Evolutionary conservation across 2,797 vertebrate species (phyloP).

Genomic region (Pampus argenteus): DNA sequence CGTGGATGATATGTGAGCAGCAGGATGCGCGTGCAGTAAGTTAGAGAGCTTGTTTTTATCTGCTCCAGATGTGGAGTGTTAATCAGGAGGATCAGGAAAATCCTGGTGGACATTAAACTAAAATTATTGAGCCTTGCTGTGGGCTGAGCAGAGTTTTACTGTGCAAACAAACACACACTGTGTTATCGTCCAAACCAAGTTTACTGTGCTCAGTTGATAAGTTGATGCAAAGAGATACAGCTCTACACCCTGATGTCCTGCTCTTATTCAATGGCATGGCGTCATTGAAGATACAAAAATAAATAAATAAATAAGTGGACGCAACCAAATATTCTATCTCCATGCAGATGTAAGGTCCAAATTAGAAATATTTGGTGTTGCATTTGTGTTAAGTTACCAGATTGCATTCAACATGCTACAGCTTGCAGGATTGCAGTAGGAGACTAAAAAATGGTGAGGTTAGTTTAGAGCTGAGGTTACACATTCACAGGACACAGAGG

Average conservation of each 20-base stretch:
- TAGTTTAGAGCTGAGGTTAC: slow-evolving; percentile 4
- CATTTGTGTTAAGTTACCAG: too few relatives aligned
- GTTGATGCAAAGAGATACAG: too few relatives aligned
- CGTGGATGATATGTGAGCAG: not conserved
- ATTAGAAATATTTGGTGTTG: too few relatives aligned
- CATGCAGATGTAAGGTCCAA: too few relatives aligned
- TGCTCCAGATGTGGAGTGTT: not conserved
- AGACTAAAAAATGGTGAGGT: not conserved
- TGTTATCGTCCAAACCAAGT: not conserved
- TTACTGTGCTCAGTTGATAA: not conserved
- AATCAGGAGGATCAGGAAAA: slow-evolving; percentile 1
- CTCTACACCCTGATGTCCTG: too few relatives aligned
- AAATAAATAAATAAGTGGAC: too few relatives aligned
- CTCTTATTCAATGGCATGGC: too few relatives aligned
- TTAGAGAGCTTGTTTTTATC: not conserved
- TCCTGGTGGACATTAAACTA: not conserved
- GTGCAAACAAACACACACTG: not conserved
- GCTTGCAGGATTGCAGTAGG: not conserved
- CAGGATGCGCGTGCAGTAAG: not conserved
- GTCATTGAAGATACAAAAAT: too few relatives aligned
- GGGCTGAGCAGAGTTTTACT: not conserved
- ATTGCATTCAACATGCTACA: not conserved
- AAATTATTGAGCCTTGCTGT: not conserved
- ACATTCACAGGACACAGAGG: not conserved
- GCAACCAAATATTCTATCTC: too few relatives aligned